These are phyloP conservation scores for Osmerus eperlanus DNA, from an alignment of 2,113 vertebrate species.

Conservation along the genomic window DNA sequence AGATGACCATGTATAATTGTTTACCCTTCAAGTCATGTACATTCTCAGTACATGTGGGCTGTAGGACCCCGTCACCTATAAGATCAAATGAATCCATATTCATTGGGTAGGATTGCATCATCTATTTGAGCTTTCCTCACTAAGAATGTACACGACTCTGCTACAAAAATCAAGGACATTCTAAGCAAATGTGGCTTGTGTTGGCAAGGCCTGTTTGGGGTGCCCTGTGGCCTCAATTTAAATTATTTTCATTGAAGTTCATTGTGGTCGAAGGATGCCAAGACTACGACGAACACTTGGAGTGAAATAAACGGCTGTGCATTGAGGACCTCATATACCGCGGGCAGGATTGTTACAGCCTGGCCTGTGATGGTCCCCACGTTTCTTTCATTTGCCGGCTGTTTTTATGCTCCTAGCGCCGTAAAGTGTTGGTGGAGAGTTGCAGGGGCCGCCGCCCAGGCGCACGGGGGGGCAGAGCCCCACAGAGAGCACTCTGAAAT, in stretches of 20 bases:
- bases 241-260: conserved; percentile 34
- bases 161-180: conserved; percentile 14
- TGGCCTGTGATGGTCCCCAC: conserved; percentile 12
- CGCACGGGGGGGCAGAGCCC: conserved; percentile 4
- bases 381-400: conserved; percentile 37
- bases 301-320: conserved; percentile 16
- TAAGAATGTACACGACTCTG: conserved; percentile 2
- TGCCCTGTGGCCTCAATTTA: conserved; percentile 21
- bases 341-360: conserved; percentile 13
- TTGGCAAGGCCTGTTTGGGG: conserved; percentile 23
- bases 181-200: conserved; percentile 19
- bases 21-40: no score
- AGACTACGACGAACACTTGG: conserved; percentile 18
- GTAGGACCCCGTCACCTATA: no score
- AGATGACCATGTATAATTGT: no score
- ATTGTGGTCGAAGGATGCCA: conserved; percentile 33
- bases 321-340: conserved; percentile 13
- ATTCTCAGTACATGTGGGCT: no score
- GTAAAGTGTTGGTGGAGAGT: conserved; percentile 18
- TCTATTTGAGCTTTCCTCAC: background rate
- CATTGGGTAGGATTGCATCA: conserved; percentile 5
- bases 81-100: no score
- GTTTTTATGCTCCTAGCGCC: conserved; percentile 29
- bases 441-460: conserved; percentile 1
- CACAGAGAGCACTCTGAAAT: conserved; percentile 12